A percentile compares a stretch with the other conserved stretches of the same genome.
Evolutionary conservation across 2,797 vertebrate genomes (phyloP).

Genomic region (Argentina silus): DNA sequence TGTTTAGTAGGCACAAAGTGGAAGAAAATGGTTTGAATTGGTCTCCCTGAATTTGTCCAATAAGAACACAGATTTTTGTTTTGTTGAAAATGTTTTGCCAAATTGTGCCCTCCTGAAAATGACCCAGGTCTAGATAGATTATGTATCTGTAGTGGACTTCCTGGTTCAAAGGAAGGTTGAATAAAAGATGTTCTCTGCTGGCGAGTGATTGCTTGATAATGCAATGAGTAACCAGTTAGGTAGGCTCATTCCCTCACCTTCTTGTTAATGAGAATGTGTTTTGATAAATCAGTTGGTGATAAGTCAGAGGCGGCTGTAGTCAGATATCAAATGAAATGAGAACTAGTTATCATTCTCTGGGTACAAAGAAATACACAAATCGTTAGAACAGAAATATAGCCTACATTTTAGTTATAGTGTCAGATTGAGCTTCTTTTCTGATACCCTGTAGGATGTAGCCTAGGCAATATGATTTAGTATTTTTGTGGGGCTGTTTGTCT

Average conservation of each 20-base stretch:
- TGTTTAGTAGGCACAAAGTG: no score
- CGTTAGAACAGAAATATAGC: constrained; percentile 10
- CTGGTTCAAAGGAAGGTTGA: not conserved
- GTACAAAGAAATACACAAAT: constrained; percentile 22
- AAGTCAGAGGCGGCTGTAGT: constrained; percentile 27
- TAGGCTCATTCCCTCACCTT: constrained; percentile 14
- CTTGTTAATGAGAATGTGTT: constrained; percentile 7
- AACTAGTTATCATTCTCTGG: constrained; percentile 27
- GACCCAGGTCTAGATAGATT: not conserved
- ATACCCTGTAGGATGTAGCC: not conserved
- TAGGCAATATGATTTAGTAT: not conserved
- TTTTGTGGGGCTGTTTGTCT: not conserved
- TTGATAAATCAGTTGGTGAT: constrained; percentile 32
- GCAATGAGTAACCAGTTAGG: constrained; percentile 13
- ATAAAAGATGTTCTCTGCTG: not conserved
- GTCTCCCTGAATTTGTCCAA: not conserved
- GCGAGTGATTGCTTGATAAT: constrained; percentile 1
- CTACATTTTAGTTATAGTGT: constrained; percentile 21
- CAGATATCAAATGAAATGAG: constrained; percentile 21
- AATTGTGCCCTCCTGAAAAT: no score
- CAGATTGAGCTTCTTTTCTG: constrained; percentile 10
- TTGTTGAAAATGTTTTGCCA: no score
- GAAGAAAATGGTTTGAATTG: not conserved
- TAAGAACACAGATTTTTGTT: not conserved
- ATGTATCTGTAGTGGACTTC: not conserved